Evolutionary conservation across 2,797 vertebrate species (phyloP).

Genomic region (Hippoglossus hippoglossus): DNA sequence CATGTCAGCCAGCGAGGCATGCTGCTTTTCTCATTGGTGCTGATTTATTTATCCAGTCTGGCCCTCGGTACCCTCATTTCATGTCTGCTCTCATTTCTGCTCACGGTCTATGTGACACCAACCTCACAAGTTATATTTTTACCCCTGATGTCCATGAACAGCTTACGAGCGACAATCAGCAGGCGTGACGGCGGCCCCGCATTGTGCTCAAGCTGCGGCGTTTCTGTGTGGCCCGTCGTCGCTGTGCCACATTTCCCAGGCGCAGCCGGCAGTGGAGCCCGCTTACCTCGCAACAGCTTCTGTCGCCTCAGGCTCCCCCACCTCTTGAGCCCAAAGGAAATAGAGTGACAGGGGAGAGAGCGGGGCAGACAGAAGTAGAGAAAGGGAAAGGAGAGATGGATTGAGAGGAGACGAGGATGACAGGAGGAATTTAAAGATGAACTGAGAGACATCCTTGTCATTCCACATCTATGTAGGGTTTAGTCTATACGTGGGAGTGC

Average conservation of each 20-base stretch:
- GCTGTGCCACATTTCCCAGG: conserved; percentile 22
- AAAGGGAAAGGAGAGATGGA: conserved; percentile 30
- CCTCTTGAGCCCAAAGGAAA: conserved; percentile 47
- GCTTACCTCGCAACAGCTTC: conserved; percentile 32
- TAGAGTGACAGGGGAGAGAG: conserved; percentile 56
- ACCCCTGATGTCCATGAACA: background rate
- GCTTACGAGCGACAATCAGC: conserved; percentile 13
- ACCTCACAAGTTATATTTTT: conserved; percentile 29
- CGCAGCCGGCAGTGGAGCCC: conserved; percentile 18
- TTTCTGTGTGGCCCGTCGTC: background rate
- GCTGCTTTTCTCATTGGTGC: conserved; percentile 50
- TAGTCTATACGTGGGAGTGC: conserved; percentile 22
- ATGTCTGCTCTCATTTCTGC: conserved; percentile 50
- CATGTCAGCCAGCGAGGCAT: conserved; percentile 48
- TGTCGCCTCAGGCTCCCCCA: conserved; percentile 48
- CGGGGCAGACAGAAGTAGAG: conserved; percentile 47
- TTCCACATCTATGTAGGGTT: conserved; percentile 58
- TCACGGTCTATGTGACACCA: conserved; percentile 28
- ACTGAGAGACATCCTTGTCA: conserved; percentile 72
- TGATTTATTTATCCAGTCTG: conserved; percentile 67
- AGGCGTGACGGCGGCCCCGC: background rate
- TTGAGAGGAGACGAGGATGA: conserved; percentile 37
- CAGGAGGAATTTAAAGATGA: conserved; percentile 62
- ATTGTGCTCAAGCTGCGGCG: background rate
- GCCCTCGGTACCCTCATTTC: conserved; percentile 53